phyloP scores from a whole-genome alignment of 2,797 vertebrate genomes.

The Megaceryle alcyon region DNA sequence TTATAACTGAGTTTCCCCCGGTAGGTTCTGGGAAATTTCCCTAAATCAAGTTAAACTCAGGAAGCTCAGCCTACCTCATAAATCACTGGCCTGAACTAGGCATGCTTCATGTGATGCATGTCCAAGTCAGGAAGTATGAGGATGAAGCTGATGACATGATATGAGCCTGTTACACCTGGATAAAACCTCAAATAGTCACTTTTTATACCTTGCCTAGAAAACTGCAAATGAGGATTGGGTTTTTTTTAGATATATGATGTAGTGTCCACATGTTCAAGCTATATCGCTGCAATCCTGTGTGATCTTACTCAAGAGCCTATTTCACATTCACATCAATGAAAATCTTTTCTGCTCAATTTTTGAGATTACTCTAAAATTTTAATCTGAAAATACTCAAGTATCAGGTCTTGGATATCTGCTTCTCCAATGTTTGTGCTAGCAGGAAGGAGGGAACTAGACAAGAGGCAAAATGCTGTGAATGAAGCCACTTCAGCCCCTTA shows the following conservation, averaged over 20 bases:
- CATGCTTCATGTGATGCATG: not conserved
- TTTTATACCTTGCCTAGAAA: not conserved
- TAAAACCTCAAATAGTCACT: not conserved
- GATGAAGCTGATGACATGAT: conserved; percentile 8
- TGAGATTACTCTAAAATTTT: not conserved
- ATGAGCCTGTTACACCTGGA: not conserved
- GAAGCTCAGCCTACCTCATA: not conserved
- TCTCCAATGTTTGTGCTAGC: not conserved
- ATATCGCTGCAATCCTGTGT: not conserved
- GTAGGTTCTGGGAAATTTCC: conserved; percentile 43
- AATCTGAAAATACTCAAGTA: not conserved
- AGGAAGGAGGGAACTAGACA: not conserved
- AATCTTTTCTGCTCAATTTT: not conserved
- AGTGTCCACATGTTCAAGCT: not conserved
- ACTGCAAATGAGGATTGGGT: not conserved
- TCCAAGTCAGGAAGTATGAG: not conserved
- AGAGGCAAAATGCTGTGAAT: not conserved
- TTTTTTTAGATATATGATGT: not conserved
- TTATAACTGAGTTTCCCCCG: not conserved
- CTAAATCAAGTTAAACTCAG: conserved; percentile 14
- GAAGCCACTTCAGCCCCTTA: not conserved
- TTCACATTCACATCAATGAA: not conserved
- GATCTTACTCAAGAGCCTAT: not conserved
- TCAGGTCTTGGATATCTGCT: not conserved
- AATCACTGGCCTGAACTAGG: not conserved